Base-by-base conservation (phyloP, 2,113 vertebrate genomes). In the Bubalus kerabau region DNA sequence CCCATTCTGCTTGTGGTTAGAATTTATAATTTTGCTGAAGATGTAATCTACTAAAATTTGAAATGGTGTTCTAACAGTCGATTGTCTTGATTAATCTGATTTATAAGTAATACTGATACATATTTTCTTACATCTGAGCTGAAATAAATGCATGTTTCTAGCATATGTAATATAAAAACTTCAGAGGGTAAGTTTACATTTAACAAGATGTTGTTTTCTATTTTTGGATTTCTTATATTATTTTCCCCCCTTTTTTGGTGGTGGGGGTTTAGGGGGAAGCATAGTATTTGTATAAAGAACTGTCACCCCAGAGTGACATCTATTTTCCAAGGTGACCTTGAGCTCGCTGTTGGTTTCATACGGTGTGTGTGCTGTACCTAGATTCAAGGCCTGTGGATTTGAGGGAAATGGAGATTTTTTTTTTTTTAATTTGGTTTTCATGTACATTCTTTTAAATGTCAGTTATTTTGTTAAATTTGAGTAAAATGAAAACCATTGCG, bases 161-260 rank as follows among this genome's bases (percentile, higher is more conserved):
- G 95, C 94, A 57, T 91, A 74, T 95, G 71, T 97, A 96, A 93
- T 92, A 95, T 97, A 97, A 91, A 97, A 92, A 95, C 86, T 86
- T 86, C 96, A 98, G 98, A 97, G 96, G 80, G 62, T 95, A 95
- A 90, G 97, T 98, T 98, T 98, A 98, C 97, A 97, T 83, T 97
- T 98, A 96, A 95, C 87, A 78, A 98, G 95, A 97, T 87, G 83
- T 97, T 95, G 93, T 98, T 98, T 98, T 98, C 95, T 98, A 98
- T 97, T 98, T 97, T 98, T 97, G 91, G 87, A 97, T 97, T 97
- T 94, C 19, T 94, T 96, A 17, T 92, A 23, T 96, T 83, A 62
- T 81, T 94, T 60, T 12, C 54, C 92, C 92, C 89, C 76, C 82
- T 46, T 46, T 94, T 95, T 96, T 88, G 82, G 80, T 85, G 89